Evolutionary conservation across 2,888 invertebrate genomes (phyloP), one percentile per base, ranked within the genome.

Genomic region (Conchocele bisecta): DNA sequence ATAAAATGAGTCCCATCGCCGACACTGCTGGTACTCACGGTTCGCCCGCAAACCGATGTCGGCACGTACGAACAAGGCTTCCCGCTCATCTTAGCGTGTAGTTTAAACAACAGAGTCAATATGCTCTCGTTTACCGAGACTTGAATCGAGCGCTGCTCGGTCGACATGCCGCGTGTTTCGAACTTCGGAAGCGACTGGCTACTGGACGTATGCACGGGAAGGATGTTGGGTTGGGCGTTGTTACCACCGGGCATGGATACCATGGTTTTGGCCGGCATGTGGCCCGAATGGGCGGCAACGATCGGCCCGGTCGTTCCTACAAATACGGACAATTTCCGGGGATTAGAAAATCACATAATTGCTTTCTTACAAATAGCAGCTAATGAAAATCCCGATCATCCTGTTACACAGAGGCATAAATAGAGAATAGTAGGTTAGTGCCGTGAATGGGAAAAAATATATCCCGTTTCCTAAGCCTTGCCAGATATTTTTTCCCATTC

Each of bases 1-100:
- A 98, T 94, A 92, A 96, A 98, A 91, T 94, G 95, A 0, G 96
- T 95, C 0, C 98, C 98, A 91, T 98, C 97, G 3, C 98, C 98
- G 41, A 95, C 93, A 28, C 93, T 91, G 15, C 80, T 76, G 15
- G 72, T 59, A 5, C 61, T 37, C 0, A 63, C 39, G 9, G 50
- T 70, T 37, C 78, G 58, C 15, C 74, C 60, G 5, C 73, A 69
- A 33, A 79, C 75, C 9, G 81, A 75, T n/a, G 75, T 46, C 5
- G 81, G 82, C 20, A 71, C 69, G 83, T 95, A 98, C 75, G 96
- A 96, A 88, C 97, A 96, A 9, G 96, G 94, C 74, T 88, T 89
- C 0, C 96, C 96, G 0, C 96, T 95, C 41, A 98, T 92, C 89
- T 97, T 97, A 2, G 96, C 96, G 91, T 98, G 98, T 15, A 98